phyloP scores from a whole-genome alignment of 2,797 vertebrate species.

The Euphonia xanthogaster region DNA sequence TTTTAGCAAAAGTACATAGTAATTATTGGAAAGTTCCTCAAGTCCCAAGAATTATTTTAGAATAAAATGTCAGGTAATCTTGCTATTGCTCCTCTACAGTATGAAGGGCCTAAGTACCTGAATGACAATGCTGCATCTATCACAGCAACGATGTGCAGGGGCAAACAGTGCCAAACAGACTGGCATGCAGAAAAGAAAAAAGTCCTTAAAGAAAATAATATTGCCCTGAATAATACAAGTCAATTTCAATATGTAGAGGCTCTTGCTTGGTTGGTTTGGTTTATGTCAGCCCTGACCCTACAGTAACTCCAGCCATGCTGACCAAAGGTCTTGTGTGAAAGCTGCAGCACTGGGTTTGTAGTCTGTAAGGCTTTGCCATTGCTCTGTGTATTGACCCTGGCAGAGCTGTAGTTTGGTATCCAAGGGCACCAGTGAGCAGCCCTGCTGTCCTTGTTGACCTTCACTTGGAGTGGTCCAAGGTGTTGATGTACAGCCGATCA shows the following conservation, averaged over 20 bases:
- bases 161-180: not conserved
- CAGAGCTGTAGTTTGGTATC: not conserved
- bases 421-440: not conserved
- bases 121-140: not conserved
- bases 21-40: conserved; percentile 2
- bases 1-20: not conserved
- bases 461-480: not conserved
- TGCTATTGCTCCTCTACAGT: not conserved
- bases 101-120: not conserved
- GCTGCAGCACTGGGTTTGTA: conserved; percentile 29
- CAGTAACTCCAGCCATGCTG: conserved; percentile 68
- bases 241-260: conserved; percentile 70
- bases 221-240: not conserved
- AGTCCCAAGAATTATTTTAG: not conserved
- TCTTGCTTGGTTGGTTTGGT: conserved; percentile 63
- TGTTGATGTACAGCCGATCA: not conserved
- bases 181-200: not conserved
- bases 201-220: conserved; percentile 9
- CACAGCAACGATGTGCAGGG: not conserved
- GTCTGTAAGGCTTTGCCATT: not conserved
- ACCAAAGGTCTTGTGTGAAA: conserved; percentile 69
- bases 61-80: not conserved
- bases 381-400: not conserved
- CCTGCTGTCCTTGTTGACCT: conserved; percentile 15
- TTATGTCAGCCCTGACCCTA: conserved; percentile 71